Base-by-base conservation (phyloP, 2,888 invertebrate species). In the Meteorus cinctellus region DNA sequence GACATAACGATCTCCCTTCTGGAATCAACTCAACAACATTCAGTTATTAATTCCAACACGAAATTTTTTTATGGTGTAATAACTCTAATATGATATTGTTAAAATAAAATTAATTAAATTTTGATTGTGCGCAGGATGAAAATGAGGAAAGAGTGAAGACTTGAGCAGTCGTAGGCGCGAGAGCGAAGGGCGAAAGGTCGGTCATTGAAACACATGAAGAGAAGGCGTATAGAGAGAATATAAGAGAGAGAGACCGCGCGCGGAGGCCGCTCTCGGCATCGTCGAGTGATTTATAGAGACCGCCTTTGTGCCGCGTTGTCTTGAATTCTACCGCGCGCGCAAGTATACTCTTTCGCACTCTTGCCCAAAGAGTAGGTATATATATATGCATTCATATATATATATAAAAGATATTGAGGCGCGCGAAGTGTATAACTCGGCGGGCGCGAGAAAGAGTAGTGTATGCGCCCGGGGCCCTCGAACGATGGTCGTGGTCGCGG, bases 211-310 rank as follows among this genome's bases (percentile, higher is more conserved):
- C 34, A 27, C 29, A 55, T 24, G 36, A 51, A 74, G 41, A 51
- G 60, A 63, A 60, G 72, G 67, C 71, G 66, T 34, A 68, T 75
- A 67, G 68, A 72, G 14, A 75, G 66, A 72, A 48, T 48, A 51
- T 66, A 41, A 31, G 36, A 41, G 24, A 24, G 70, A 55, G 55
- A 72, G 63, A 31, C 63, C 68, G 72, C 29, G 66, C 66, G 66
- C 65, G 70, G 71, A 66, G 75, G 74, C 45, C 66, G 29, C 69
- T 69, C 66, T 79, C 77, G 77, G 79, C 79, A 79, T 79, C 77
- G 76, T 41, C 74, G 73, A 78, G 76, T 81, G 81, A 81, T 81
- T 81, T 81, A 81, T 80, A 79, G 80, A 81, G 80, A 81, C 81
- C 81, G 81, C 81, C 81, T 81, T 81, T 81, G 81, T 81, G 78